Conservation (phyloP, 2,797 vertebrate species). For the Tragopan temminckii region DNA sequence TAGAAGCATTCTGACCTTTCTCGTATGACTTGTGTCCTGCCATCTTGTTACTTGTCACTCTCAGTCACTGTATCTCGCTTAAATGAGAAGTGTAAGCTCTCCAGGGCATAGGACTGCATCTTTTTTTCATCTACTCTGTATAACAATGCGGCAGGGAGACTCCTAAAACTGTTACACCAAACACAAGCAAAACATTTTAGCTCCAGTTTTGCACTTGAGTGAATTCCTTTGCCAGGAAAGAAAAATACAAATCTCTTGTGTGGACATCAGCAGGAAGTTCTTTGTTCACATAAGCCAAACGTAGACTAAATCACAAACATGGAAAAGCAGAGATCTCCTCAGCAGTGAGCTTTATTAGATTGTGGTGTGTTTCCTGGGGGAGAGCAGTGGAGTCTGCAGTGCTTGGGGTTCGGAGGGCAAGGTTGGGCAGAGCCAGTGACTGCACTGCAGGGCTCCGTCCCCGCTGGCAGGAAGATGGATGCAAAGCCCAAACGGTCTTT, state of each 20-base stretch:
- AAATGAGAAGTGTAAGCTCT: constrained; percentile 66
- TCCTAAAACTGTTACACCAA: neutral
- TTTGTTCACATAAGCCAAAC: neutral
- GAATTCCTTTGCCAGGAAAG: neutral
- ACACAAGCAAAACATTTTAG: neutral
- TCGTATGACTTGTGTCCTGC: constrained; percentile 55
- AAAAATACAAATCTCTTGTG: rapidly evolving
- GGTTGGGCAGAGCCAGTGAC: constrained; percentile 39
- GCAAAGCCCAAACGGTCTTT: constrained; percentile 53
- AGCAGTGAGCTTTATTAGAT: neutral
- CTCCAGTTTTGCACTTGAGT: neutral
- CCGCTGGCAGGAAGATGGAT: constrained; percentile 63
- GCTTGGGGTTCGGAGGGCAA: neutral
- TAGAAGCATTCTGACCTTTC: constrained; percentile 66
- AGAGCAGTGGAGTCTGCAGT: constrained; percentile 16
- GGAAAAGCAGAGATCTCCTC: neutral
- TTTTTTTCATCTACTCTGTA: neutral
- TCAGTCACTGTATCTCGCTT: constrained; percentile 65
- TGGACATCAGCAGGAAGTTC: neutral
- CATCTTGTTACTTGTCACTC: constrained; percentile 65
- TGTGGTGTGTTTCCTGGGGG: neutral
- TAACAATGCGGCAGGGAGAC: constrained; percentile 8
- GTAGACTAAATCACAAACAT: neutral
- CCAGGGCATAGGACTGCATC: constrained; percentile 50
- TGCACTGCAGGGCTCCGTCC: constrained; percentile 17